Evolutionary conservation across 2,113 vertebrate species (phyloP).

Genomic region (Butorides virescens): DNA sequence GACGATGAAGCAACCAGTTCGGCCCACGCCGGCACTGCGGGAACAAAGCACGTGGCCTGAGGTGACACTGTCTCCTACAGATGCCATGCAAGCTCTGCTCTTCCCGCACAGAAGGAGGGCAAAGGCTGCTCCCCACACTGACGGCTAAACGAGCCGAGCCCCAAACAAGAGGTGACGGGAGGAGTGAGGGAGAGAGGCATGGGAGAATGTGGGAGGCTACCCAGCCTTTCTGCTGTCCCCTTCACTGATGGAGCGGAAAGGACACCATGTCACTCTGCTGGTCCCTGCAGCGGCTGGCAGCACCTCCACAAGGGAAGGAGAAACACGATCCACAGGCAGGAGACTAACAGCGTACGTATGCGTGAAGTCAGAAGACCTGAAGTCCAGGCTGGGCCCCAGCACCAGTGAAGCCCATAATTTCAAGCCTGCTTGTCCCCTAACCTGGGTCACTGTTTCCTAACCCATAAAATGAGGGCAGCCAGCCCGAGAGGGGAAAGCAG

Average conservation of each 20-base stretch:
- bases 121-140: background rate
- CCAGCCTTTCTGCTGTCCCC: background rate
- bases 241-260: background rate
- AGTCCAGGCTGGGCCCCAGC: background rate
- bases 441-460: background rate
- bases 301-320: background rate
- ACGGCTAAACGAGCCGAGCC: background rate
- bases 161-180: background rate
- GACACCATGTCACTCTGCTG: background rate
- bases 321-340: background rate
- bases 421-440: background rate
- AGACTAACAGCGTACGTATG: fast-evolving
- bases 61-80: background rate
- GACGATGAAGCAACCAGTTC: slow-evolving; percentile 94
- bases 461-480: background rate
- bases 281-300: background rate
- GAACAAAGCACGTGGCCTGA: background rate
- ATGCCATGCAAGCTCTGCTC: background rate
- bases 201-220: background rate
- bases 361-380: background rate
- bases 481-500: background rate
- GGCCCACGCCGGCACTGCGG: slow-evolving; percentile 89
- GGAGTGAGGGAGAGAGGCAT: background rate
- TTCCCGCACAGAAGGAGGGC: background rate
- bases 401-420: background rate